A percentile compares a stretch with the other conserved stretches of the same genome.
Conservation (phyloP, 2,888 invertebrate species). For the Caenorhabditis sp. region DNA sequence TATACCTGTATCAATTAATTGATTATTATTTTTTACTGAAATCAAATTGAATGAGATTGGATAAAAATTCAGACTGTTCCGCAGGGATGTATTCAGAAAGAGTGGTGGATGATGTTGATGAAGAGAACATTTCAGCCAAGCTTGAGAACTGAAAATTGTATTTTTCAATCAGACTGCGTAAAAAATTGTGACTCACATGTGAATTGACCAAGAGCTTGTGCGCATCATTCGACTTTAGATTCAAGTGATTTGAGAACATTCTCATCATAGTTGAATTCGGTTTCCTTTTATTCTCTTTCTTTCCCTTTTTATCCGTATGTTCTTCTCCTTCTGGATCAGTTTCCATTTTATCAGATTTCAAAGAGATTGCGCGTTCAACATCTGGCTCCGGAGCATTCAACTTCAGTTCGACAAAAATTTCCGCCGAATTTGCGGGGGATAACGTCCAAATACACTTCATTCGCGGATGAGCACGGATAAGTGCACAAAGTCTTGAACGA, state of each 20-base stretch:
- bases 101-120: conserved; percentile 3
- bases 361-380: conserved; percentile 45
- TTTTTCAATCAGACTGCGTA: too few species aligned
- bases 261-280: conserved; percentile 48
- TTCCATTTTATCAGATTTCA: conserved; percentile 46
- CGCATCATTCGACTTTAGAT: conserved; percentile 24
- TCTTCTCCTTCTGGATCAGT: conserved; percentile 13
- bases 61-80: neutral
- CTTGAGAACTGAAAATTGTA: conserved; percentile 22
- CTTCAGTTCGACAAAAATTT: conserved; percentile 89
- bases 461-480: conserved; percentile 94
- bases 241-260: conserved; percentile 32
- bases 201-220: conserved; percentile 19
- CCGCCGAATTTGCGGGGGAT: conserved; percentile 92
- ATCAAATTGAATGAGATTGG: neutral
- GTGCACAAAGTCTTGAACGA: conserved; percentile 78
- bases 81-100: conserved; percentile 13
- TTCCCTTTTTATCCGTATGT: conserved; percentile 8
- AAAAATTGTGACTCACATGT: conserved; percentile 3
- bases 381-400: conserved; percentile 51
- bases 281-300: conserved; percentile 33
- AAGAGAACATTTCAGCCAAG: conserved; percentile 25
- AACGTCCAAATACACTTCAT: conserved; percentile 94
- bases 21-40: neutral
- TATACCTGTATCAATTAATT: neutral